Evolutionary conservation across 2,113 vertebrate genomes (phyloP), one percentile per base, ranked within the genome.

Genomic region (Clarias magur): DNA sequence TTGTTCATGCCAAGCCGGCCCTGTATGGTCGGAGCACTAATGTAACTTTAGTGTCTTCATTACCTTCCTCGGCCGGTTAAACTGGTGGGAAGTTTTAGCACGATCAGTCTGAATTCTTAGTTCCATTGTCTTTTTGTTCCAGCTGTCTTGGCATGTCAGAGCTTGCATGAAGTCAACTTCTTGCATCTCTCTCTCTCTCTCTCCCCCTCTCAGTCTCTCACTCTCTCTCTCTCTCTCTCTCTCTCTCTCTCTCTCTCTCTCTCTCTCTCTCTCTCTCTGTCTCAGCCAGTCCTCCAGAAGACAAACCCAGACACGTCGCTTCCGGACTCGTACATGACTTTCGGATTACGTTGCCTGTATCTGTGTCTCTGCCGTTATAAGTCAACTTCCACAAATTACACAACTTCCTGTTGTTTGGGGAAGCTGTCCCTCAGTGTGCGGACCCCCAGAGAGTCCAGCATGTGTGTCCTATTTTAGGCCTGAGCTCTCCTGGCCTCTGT

Each of bases 211-310:
- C n/a, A n/a, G n/a, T n/a, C n/a, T n/a, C n/a, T n/a, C n/a, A n/a
- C 76, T n/a, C 75, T 16, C 76, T n/a, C 48, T 54, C 25, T 75
- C 19, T 4, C 75, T 15, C 54, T 34, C 78, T 2, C 54, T 3
- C 54, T 21, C 93, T n/a, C 93, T 93, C n/a, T 54, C 56, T 60
- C 76, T 57, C 54, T 59, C 78, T 59, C 78, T 27, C 76, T n/a
- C 75, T 16, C 76, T n/a, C 48, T 54, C 25, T 75, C 19, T 4
- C 75, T 15, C 54, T 34, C 78, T 2, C 54, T 3, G 53, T 21
- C 93, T 21, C 93, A 93, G 82, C 68, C 91, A 93, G 11, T 84
- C 2, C 88, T 42, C 88, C 94, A 54, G 95, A 93, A 54, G 95
- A 93, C 86, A 94, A 80, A 89, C 84, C 83, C 88, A 88, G 90